These are phyloP conservation scores for Xylocopa sonorina DNA, from an alignment of 1,140 invertebrate genomes.

Conservation along the genomic window DNA sequence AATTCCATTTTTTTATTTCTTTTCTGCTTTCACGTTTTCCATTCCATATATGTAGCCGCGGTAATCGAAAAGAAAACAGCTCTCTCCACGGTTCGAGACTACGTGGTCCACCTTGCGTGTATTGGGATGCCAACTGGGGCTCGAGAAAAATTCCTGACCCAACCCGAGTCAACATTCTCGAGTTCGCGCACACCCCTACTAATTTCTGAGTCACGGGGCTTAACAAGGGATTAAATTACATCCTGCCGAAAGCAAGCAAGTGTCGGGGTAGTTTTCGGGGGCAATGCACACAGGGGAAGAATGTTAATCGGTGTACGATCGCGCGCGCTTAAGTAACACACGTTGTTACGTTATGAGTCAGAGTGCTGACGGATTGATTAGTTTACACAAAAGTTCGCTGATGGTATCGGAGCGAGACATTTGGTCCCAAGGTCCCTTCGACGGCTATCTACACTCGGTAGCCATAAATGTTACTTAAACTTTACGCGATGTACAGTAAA, in stretches of 20 bases:
- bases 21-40: background rate
- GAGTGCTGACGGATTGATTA: slow-evolving; percentile 50
- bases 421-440: slow-evolving; percentile 44
- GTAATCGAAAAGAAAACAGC: background rate
- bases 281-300: background rate
- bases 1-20: background rate
- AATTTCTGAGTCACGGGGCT: too few relatives aligned
- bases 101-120: too few relatives aligned
- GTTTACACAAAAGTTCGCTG: slow-evolving; percentile 56
- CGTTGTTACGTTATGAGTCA: slow-evolving; percentile 25
- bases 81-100: too few relatives aligned
- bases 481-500: too few relatives aligned
- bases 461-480: slow-evolving; percentile 24
- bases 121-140: too few relatives aligned
- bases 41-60: too few relatives aligned
- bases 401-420: slow-evolving; percentile 48
- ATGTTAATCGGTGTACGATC: too few relatives aligned
- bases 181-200: too few relatives aligned
- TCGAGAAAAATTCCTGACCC: too few relatives aligned
- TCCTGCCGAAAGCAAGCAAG: too few relatives aligned
- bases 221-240: background rate
- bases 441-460: background rate
- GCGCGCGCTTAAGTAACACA: slow-evolving; percentile 7
- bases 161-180: too few relatives aligned
- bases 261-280: too few relatives aligned